phyloP scores from a whole-genome alignment of 2,888 invertebrate species.

The Drosophila planitibia region DNA sequence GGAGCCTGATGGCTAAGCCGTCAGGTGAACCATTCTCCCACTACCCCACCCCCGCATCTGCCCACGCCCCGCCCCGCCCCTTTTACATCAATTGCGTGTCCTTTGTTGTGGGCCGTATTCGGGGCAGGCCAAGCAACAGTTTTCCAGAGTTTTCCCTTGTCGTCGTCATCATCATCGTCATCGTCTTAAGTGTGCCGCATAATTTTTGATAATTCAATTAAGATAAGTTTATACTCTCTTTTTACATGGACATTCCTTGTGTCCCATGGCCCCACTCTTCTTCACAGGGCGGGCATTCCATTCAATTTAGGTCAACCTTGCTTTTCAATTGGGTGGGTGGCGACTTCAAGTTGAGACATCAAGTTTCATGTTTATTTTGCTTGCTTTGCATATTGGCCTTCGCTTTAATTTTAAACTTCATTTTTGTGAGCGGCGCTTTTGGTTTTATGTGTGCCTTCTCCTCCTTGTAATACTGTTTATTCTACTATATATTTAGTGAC shows the following conservation, averaged over 20 bases:
- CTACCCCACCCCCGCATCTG: background rate
- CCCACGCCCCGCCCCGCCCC: background rate
- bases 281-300: constrained; percentile 36
- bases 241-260: constrained; percentile 35
- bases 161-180: constrained; percentile 20
- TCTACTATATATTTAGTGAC: constrained; percentile 4
- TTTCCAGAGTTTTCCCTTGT: constrained; percentile 9
- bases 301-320: constrained; percentile 56
- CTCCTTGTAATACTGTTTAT: constrained; percentile 4
- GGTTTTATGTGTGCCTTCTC: background rate
- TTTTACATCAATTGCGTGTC: constrained; percentile 46
- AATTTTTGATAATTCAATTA: constrained; percentile 78
- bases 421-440: background rate
- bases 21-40: constrained; percentile 39
- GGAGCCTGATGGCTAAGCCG: constrained; percentile 43
- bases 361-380: constrained; percentile 66
- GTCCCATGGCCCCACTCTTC: background rate
- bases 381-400: constrained; percentile 63
- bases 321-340: background rate
- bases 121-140: constrained; percentile 51
- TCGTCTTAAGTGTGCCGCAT: constrained; percentile 72
- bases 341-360: constrained; percentile 56
- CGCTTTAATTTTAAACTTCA: constrained; percentile 42
- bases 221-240: constrained; percentile 69
- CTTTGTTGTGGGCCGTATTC: constrained; percentile 50